Percentiles rank a stretch among this genome's conserved stretches.
These are phyloP conservation scores for Chionodraco myersi DNA, from an alignment of 2,113 vertebrate species.

Conservation along the genomic window DNA sequence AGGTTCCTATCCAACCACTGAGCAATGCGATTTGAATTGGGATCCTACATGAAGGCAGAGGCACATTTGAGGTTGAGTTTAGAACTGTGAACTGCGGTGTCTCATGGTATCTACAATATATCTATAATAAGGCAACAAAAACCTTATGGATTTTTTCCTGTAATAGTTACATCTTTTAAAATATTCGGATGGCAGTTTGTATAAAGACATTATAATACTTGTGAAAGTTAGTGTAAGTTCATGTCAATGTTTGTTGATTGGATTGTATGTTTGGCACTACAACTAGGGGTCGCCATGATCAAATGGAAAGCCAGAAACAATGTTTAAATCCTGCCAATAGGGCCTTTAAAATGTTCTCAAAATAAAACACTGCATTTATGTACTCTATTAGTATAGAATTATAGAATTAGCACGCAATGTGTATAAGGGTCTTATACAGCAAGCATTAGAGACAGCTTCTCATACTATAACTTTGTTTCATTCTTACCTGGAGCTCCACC, in stretches of 20 bases:
- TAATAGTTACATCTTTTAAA: not conserved
- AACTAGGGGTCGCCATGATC: not conserved
- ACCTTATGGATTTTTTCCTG: too few species aligned
- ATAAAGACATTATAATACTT: not conserved
- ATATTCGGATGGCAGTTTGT: not conserved
- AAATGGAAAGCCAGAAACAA: too few species aligned
- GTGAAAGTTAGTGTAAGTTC: not conserved
- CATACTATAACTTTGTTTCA: not conserved
- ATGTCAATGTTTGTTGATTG: not conserved
- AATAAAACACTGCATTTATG: not conserved
- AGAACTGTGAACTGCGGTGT: not conserved
- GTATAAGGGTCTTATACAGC: not conserved
- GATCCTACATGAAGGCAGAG: slow-evolving; percentile 71
- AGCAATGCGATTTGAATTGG: slow-evolving; percentile 78
- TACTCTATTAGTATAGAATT: not conserved
- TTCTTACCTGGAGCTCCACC: slow-evolving; percentile 79
- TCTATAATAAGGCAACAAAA: not conserved
- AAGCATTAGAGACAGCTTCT: not conserved
- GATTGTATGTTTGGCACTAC: not conserved
- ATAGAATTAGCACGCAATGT: not conserved
- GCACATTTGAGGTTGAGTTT: not conserved
- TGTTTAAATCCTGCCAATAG: too few species aligned
- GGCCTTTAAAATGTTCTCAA: too few species aligned
- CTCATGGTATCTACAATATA: not conserved
- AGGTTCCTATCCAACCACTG: slow-evolving; percentile 79